phyloP scores from a whole-genome alignment of 2,888 invertebrate species.

The Lepidocyrtoides sp. region DNA sequence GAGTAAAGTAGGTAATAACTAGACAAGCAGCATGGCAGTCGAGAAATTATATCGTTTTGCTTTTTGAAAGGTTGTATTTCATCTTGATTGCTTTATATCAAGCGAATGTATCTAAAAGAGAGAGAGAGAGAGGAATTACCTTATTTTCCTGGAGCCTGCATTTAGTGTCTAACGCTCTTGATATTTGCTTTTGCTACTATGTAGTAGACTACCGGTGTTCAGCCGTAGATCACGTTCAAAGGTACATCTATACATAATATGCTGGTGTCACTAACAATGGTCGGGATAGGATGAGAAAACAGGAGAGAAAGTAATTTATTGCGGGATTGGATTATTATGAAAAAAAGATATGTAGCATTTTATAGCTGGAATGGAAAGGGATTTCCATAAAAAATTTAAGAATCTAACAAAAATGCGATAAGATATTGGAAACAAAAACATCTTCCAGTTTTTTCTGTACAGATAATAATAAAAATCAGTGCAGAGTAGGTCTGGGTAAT shows the following conservation, averaged over 20 bases:
- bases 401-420: neutral
- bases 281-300: neutral
- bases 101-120: slow-evolving; percentile 49
- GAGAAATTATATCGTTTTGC: slow-evolving; percentile 66
- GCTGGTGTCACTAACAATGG: slow-evolving; percentile 50
- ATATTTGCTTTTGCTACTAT: neutral
- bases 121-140: slow-evolving; percentile 52
- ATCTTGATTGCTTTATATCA: slow-evolving; percentile 75
- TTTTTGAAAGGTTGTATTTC: slow-evolving; percentile 73
- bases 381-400: slow-evolving; percentile 48
- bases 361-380: neutral
- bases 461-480: neutral
- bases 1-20: slow-evolving; percentile 17
- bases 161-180: neutral
- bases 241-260: neutral
- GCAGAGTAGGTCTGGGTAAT: neutral
- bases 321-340: slow-evolving; percentile 46
- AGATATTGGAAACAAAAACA: neutral
- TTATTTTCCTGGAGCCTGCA: slow-evolving; percentile 18
- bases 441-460: neutral
- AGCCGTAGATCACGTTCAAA: neutral
- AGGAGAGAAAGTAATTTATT: slow-evolving; percentile 48
- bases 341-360: neutral
- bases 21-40: slow-evolving; percentile 44
- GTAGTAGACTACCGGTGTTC: no score